phyloP scores from a whole-genome alignment of 2,113 vertebrate genomes.

The Pollachius pollachius region DNA sequence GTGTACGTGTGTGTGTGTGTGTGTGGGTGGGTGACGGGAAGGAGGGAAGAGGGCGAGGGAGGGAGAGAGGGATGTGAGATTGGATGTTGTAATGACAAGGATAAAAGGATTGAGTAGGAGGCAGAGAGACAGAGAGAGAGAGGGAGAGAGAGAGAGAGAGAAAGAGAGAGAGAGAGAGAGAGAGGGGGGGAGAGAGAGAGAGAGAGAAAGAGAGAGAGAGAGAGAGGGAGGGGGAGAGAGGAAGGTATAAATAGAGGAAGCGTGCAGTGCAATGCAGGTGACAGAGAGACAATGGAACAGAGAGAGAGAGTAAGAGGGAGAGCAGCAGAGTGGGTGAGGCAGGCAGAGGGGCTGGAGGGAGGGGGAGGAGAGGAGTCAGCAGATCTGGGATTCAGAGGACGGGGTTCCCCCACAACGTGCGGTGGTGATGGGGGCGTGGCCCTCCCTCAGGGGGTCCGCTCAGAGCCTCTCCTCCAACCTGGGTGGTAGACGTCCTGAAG shows the following conservation, averaged over 20 bases:
- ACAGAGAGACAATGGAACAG: constrained; percentile 24
- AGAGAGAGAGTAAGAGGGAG: constrained; percentile 16
- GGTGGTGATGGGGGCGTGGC: too few species aligned
- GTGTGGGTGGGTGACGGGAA: constrained; percentile 8
- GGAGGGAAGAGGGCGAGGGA: background rate
- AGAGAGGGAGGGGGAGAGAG: constrained; percentile 2
- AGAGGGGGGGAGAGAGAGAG: background rate
- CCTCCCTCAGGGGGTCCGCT: too few species aligned
- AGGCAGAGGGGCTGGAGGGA: constrained; percentile 9
- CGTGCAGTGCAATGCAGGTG: constrained; percentile 24
- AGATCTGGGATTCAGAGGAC: too few species aligned
- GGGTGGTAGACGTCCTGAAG: too few species aligned
- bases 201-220: background rate
- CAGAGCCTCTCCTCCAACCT: too few species aligned
- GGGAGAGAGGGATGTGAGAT: background rate
- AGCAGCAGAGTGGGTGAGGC: constrained; percentile 31
- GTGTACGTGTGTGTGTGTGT: too few species aligned
- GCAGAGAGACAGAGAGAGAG: constrained; percentile 5
- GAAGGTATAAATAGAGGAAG: background rate
- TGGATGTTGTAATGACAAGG: constrained; percentile 32
- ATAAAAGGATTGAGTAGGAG: constrained; percentile 61
- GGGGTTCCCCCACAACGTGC: too few species aligned
- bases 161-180: constrained; percentile 19
- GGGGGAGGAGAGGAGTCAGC: background rate
- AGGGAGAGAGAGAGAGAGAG: constrained; percentile 20